Conservation (phyloP, 2,888 invertebrate genomes). For the Euphydryas editha region DNA sequence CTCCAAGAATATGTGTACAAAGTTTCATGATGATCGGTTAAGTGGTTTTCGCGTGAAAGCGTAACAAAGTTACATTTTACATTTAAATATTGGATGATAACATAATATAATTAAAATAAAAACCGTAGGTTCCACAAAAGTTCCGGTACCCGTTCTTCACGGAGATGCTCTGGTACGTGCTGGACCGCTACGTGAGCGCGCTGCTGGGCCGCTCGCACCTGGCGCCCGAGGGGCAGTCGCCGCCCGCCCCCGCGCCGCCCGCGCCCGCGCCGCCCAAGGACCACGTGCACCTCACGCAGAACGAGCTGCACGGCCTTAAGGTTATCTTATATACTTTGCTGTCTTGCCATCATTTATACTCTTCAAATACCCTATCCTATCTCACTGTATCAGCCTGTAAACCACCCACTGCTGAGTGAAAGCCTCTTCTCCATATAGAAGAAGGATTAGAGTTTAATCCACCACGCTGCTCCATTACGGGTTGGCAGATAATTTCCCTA, state of each 20-base stretch:
- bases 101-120: not conserved
- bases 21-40: too few species aligned
- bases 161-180: conserved; percentile 98
- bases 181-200: conserved; percentile 95
- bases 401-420: too few species aligned
- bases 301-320: conserved; percentile 91
- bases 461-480: too few species aligned
- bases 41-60: too few species aligned
- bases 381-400: too few species aligned
- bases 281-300: conserved; percentile 91
- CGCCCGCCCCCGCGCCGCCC: conserved; percentile 46
- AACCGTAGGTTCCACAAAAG: conserved; percentile 93
- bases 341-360: too few species aligned
- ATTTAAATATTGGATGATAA: not conserved
- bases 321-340: conserved; percentile 52
- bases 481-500: too few species aligned
- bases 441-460: too few species aligned
- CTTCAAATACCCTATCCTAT: too few species aligned
- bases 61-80: too few species aligned
- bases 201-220: conserved; percentile 93
- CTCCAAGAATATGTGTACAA: too few species aligned
- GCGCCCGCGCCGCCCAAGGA: conserved; percentile 62
- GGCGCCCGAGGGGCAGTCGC: conserved; percentile 64
- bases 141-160: conserved; percentile 99
- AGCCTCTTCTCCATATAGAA: too few species aligned